Percentiles rank a stretch among this genome's conserved stretches.
These are phyloP conservation scores for Bufo bufo DNA, from an alignment of 2,113 vertebrate species.

Conservation along the genomic window DNA sequence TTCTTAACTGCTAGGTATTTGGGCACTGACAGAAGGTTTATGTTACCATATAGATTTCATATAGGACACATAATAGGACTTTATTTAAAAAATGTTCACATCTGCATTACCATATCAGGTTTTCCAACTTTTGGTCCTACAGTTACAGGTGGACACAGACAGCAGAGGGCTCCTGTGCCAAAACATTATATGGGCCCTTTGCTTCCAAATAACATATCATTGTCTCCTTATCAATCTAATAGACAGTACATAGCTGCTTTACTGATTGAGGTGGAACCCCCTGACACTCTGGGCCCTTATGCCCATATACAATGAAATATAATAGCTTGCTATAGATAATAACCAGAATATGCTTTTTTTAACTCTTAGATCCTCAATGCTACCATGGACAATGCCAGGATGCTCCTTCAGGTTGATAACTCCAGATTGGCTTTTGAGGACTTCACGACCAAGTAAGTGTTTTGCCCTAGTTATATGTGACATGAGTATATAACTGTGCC, in stretches of 20 bases:
- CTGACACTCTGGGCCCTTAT: too few species aligned
- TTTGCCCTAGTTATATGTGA: not conserved
- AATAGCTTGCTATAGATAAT: not conserved
- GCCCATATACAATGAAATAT: too few species aligned
- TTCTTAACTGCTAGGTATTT: not conserved
- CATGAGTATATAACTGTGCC: not conserved
- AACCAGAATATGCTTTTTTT: not conserved
- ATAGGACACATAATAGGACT: not conserved
- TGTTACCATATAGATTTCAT: not conserved
- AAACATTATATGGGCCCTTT: not conserved
- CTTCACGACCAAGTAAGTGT: constrained; percentile 85
- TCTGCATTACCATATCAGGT: not conserved
- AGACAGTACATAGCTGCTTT: not conserved
- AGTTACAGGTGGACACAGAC: too few species aligned
- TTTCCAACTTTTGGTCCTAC: too few species aligned
- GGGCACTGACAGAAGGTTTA: not conserved
- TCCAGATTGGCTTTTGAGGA: constrained; percentile 85
- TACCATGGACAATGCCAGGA: constrained; percentile 71
- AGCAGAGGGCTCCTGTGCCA: not conserved
- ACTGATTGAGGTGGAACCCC: not conserved
- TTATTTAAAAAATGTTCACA: not conserved
- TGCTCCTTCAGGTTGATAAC: constrained; percentile 81
- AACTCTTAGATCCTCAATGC: constrained; percentile 67
- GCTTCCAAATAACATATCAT: not conserved
- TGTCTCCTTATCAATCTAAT: not conserved